phyloP scores from a whole-genome alignment of 2,113 vertebrate genomes.

The Amphiprion ocellaris region DNA sequence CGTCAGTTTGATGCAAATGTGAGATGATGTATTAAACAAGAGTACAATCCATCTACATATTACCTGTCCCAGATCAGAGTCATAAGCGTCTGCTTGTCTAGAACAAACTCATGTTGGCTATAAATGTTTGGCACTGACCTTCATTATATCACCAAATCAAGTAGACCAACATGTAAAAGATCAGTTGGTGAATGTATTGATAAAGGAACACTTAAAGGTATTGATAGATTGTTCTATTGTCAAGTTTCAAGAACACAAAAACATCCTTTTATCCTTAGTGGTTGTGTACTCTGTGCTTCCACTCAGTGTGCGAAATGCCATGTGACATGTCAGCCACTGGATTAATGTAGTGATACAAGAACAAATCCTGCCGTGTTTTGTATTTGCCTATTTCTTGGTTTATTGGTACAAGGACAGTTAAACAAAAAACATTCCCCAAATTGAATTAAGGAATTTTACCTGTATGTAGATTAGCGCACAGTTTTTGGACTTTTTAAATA shows the following conservation, averaged over 20 bases:
- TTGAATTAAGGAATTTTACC: no score
- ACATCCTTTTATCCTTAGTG: no score
- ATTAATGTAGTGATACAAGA: no score
- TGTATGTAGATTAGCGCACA: no score
- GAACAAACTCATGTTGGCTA: slow-evolving; percentile 29
- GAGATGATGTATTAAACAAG: slow-evolving; percentile 15
- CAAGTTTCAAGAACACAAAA: background rate
- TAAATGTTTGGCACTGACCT: slow-evolving; percentile 41
- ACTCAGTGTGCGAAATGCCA: no score
- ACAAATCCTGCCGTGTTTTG: no score
- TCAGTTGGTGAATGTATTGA: slow-evolving; percentile 45
- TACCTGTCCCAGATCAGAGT: slow-evolving; percentile 28
- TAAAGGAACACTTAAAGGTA: background rate
- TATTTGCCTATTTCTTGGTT: no score
- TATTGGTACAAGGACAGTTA: no score
- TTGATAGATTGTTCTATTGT: slow-evolving; percentile 28
- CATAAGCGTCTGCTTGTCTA: slow-evolving; percentile 15
- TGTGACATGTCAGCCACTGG: no score
- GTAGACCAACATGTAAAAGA: slow-evolving; percentile 8
- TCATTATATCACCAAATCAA: background rate
- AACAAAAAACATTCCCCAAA: no score
- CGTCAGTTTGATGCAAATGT: slow-evolving; percentile 29
- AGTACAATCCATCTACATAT: slow-evolving; percentile 10
- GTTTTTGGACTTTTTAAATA: no score
- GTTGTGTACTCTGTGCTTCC: no score